A percentile compares a stretch with the other conserved stretches of the same genome.
Conservation (phyloP, 2,797 vertebrate genomes). For the Sphenopsis melanotis region DNA sequence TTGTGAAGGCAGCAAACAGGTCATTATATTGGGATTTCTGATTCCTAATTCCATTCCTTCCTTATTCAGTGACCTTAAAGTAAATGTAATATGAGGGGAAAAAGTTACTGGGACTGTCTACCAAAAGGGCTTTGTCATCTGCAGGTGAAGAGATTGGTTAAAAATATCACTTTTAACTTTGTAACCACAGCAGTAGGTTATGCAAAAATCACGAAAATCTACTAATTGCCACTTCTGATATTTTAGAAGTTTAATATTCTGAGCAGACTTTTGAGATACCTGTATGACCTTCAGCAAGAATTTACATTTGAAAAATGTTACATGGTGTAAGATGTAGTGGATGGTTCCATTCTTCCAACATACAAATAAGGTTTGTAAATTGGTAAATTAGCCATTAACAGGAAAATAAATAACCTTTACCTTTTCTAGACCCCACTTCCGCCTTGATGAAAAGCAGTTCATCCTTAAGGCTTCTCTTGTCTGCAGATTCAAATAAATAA, state of each 20-base stretch:
- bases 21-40: background rate
- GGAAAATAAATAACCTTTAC: conserved; percentile 21
- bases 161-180: background rate
- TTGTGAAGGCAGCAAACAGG: background rate
- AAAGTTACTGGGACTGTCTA: background rate
- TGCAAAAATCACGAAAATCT: background rate
- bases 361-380: background rate
- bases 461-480: conserved; percentile 71
- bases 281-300: background rate
- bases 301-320: background rate
- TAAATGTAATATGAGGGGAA: background rate
- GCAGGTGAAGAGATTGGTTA: background rate
- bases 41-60: background rate
- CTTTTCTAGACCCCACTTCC: conserved; percentile 43
- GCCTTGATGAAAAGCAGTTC: conserved; percentile 48
- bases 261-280: background rate
- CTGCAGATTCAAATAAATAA: conserved; percentile 25
- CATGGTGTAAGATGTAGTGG: background rate
- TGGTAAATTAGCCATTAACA: background rate
- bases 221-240: background rate
- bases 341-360: background rate
- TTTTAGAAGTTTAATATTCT: background rate
- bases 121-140: background rate
- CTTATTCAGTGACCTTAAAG: background rate
- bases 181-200: background rate